These are phyloP conservation scores for Sylvilagus floridanus DNA, from an alignment of 2,797 vertebrate genomes.

Conservation along the genomic window DNA sequence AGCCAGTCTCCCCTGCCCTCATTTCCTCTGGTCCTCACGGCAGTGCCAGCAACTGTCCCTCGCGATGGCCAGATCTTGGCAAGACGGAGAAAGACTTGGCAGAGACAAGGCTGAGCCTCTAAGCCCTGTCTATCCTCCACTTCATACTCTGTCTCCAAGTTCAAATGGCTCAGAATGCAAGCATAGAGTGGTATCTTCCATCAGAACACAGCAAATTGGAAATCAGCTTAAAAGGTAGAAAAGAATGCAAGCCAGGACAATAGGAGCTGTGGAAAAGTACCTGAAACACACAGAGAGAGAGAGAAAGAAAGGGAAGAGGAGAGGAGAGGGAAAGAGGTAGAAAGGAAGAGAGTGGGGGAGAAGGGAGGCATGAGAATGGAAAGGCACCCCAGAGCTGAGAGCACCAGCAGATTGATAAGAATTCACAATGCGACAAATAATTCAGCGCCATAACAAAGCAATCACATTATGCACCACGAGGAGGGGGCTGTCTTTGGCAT, in stretches of 20 bases:
- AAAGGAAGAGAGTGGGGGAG: no score
- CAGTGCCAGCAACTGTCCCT: not conserved
- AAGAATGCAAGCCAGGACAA: not conserved
- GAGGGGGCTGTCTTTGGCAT: not conserved
- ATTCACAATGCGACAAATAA: not conserved
- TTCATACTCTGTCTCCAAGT: not conserved
- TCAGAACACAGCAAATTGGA: not conserved
- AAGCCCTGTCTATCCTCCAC: not conserved
- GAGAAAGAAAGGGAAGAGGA: not conserved
- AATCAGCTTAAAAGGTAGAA: not conserved
- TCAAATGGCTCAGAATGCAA: not conserved
- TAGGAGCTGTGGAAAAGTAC: not conserved
- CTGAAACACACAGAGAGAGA: not conserved
- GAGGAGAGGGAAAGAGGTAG: not conserved
- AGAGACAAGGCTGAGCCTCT: not conserved
- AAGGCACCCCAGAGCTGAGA: not conserved
- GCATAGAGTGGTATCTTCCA: not conserved
- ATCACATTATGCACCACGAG: not conserved
- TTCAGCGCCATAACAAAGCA: not conserved
- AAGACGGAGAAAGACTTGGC: not conserved
- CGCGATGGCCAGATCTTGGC: not conserved
- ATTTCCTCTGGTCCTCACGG: not conserved
- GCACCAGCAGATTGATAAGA: not conserved
- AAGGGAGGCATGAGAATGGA: not conserved
- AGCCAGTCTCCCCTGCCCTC: not conserved